Percentiles rank a stretch among this genome's conserved stretches.
Evolutionary conservation across 2,888 invertebrate genomes (phyloP).

Genomic region (Lasioglossum morio): DNA sequence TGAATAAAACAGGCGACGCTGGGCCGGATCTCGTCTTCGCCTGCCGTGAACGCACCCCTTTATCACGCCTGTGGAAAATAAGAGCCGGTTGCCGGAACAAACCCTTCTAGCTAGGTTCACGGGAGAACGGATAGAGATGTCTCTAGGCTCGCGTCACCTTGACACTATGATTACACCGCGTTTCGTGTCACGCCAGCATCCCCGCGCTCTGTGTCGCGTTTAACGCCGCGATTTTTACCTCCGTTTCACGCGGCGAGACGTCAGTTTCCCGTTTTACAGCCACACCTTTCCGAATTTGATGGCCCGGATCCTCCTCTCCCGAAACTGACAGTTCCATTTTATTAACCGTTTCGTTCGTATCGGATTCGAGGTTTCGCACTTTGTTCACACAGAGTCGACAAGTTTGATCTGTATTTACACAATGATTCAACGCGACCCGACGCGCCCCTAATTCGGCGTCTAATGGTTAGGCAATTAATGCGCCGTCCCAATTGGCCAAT

Average conservation of each 20-base stretch:
- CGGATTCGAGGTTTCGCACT: not conserved
- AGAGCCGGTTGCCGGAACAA: conserved; percentile 37
- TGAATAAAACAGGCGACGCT: conserved; percentile 50
- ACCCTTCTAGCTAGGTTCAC: conserved; percentile 49
- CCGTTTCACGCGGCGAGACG: not conserved
- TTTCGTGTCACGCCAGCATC: conserved; percentile 16
- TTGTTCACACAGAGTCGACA: not conserved
- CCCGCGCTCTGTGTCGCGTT: conserved; percentile 22
- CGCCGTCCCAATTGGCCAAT: conserved; percentile 57
- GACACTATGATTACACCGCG: conserved; percentile 36
- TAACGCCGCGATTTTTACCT: conserved; percentile 5
- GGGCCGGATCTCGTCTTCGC: conserved; percentile 29
- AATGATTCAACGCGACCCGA: not conserved
- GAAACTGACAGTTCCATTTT: not conserved
- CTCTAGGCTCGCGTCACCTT: conserved; percentile 23
- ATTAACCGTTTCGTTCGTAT: not conserved
- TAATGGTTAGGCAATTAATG: conserved; percentile 44
- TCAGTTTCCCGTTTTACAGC: conserved; percentile 8
- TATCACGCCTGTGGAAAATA: conserved; percentile 53
- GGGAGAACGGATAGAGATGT: conserved; percentile 51
- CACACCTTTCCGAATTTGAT: not conserved
- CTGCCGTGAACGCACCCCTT: conserved; percentile 56
- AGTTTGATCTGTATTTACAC: not conserved
- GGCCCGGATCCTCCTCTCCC: not conserved
- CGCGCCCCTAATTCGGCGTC: not conserved